Base-by-base conservation (phyloP, 2,797 vertebrate species). In the Protosalanx chinensis region DNA sequence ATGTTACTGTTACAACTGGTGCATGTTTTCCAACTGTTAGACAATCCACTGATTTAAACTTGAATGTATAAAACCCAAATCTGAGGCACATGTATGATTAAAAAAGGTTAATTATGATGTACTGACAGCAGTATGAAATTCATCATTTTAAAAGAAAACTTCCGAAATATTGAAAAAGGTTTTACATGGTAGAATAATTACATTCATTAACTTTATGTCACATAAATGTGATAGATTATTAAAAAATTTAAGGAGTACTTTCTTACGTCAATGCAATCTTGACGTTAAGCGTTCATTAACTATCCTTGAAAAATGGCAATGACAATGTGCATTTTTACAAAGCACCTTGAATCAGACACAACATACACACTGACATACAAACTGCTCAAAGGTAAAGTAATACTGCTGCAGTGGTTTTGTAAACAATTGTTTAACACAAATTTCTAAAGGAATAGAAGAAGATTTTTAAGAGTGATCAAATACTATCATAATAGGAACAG, bases 391-490 rank as follows among this genome's bases (percentile, higher is more conserved):
- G 56, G 16, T 29, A 59, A 18, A 3, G 56, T 71, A 68, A 70
- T 71, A 75, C 71, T 71, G 77, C 60, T 71, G 60, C 73, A 80
- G 67, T 76, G 64, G 70, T 70, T 41, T 56, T 76, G 73, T 79
- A 81, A 81, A 80, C 18, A 70, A 69, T 32, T 70, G 64, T 72
- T 65, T 73, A 72, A 70, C 67, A 68, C 71, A 69, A 65, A 65
- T 49, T 41, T 49, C 16, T 67, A 16, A 51, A 57, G 58, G 60
- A 57, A 76, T 68, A 71, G 70, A 78, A 67, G 49, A 59, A 82
- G 49, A 70, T 33, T 33, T 27, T 37, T 41, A 58, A 32, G 33
- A 29, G 37, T 18, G 15, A 32, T n/a, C n/a, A 57, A 16, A 70
- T 64, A 70, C 29, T 51, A 53, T 37, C 23, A n/a, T 66, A 65